phyloP scores from a whole-genome alignment of 2,888 invertebrate species.

The Eupithecia centaureata region DNA sequence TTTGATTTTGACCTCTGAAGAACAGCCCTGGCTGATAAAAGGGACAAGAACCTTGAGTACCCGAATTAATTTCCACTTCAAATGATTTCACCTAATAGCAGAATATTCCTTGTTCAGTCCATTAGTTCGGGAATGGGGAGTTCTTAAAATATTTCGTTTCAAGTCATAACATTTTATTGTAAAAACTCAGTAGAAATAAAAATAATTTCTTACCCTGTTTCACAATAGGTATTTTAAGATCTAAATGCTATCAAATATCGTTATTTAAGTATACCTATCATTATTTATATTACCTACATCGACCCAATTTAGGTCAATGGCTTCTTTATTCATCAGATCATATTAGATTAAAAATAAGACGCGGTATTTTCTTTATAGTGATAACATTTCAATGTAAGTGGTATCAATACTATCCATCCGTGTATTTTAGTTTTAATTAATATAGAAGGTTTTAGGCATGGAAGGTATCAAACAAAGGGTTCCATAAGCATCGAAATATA shows the following conservation, averaged over 20 bases:
- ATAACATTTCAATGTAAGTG: no score
- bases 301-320: neutral
- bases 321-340: neutral
- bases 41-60: neutral
- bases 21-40: neutral
- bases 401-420: no score
- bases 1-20: constrained; percentile 20
- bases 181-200: neutral
- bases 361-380: no score
- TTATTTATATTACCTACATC: neutral
- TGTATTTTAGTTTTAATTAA: no score
- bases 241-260: neutral
- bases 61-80: constrained; percentile 24
- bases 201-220: neutral
- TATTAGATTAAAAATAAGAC: no score
- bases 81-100: constrained; percentile 19
- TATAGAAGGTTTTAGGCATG: no score
- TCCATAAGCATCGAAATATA: no score
- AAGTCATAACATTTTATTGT: constrained; percentile 1
- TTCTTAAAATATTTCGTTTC: constrained; percentile 2
- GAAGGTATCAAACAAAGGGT: no score
- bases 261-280: neutral
- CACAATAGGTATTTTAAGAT: neutral
- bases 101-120: constrained; percentile 26
- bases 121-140: constrained; percentile 20